Percentiles rank a stretch among this genome's conserved stretches.
Evolutionary conservation across 1,140 invertebrate species (phyloP).

Genomic region (Drosophila prosaltans): DNA sequence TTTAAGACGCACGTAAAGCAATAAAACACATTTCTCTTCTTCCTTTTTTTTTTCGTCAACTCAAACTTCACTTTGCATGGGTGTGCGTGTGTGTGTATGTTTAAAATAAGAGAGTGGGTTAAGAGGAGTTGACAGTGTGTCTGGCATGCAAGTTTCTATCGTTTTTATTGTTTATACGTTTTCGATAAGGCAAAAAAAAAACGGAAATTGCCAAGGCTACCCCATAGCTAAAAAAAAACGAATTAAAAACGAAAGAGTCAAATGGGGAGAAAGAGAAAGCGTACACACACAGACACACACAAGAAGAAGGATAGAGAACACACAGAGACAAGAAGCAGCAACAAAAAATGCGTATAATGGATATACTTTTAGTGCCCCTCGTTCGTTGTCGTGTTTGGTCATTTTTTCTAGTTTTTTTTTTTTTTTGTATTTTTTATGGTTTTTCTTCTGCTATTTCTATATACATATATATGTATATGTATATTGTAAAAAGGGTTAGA

Average conservation of each 20-base stretch:
- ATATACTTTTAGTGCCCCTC: constrained; percentile 61
- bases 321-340: constrained; percentile 32
- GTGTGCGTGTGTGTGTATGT: constrained; percentile 14
- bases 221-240: constrained; percentile 7
- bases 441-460: background rate
- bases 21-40: constrained; percentile 32
- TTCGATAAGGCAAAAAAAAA: constrained; percentile 63
- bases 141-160: constrained; percentile 43
- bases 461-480: background rate
- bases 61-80: constrained; percentile 25
- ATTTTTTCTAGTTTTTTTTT: constrained; percentile 33
- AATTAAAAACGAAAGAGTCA: constrained; percentile 6
- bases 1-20: constrained; percentile 51
- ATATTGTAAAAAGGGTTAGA: background rate
- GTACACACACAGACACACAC: background rate
- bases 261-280: background rate
- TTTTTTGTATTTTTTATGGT: constrained; percentile 24
- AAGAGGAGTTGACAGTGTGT: constrained; percentile 25
- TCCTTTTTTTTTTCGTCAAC: constrained; percentile 24
- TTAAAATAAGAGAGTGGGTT: constrained; percentile 35
- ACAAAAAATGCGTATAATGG: constrained; percentile 68
- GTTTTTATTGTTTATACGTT: constrained; percentile 78
- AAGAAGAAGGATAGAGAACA: background rate
- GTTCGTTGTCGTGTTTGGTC: constrained; percentile 29
- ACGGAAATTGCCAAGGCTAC: constrained; percentile 70